Base-by-base conservation (phyloP, 2,888 invertebrate species). In the Campaea margaritaria region DNA sequence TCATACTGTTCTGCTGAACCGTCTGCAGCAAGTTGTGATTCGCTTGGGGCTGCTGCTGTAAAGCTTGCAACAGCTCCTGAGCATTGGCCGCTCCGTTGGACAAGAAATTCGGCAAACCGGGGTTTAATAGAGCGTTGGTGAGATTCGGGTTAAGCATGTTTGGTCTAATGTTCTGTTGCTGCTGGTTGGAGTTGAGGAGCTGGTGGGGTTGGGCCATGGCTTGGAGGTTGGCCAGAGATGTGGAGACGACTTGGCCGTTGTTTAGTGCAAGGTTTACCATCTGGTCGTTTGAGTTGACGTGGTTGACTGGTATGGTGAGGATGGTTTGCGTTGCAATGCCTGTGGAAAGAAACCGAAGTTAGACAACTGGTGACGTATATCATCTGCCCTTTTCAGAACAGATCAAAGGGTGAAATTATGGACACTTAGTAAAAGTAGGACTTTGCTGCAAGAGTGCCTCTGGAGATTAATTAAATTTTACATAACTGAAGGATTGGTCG, bases 321-420 rank as follows among this genome's bases (percentile, higher is more conserved):
- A 99, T 98, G 78, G 98, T 98, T 93, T 99, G 99, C 51, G 98
- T 97, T 54, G 98, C 97, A 83, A 98, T 96, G 73, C 98, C 98
- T 98, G 90, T 44, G 77, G 75, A 60, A 70, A 70, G 67, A 36
- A 58, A 43, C 28, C 9, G 1, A 36, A 12, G 36, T 36, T n/a
- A 36, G 36, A 36, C 1, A 4, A 36, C 4, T 5, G 3, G 21
- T 21, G 5, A 21, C 21, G 21, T 21, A 21, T 21, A n/a, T n/a
- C n/a, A n/a, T n/a, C n/a, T n/a, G n/a, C n/a, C n/a, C n/a, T 21
- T 21, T 21, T 21, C 21, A 21, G 21, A 5, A 21, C 21, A 5
- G 21, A 3, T 21, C 2, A 21, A 21, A 3, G 21, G 21, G 3
- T 21, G 5, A 21, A 3, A 3, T 21, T 21, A 21, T 5, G 5